Evolutionary conservation across 1,140 invertebrate species (phyloP), one percentile per base, ranked within the genome.

Genomic region (Rhopalosiphum padi): DNA sequence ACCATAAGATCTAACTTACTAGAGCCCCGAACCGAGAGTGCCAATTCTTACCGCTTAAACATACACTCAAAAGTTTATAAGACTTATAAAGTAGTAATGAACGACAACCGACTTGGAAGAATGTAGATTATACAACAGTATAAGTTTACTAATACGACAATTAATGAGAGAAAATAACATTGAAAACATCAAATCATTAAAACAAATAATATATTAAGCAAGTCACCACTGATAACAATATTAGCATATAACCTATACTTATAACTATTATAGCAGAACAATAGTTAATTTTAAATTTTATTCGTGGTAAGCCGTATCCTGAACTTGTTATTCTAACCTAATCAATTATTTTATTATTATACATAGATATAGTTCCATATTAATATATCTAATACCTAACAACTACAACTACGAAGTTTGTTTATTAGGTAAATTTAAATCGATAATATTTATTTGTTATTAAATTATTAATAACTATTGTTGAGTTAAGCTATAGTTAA

Each of bases 1-100:
- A 89, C 87, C 87, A 23, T 89, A 53, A 89, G n/a, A 53, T 89
- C 46, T 51, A 53, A 88, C 46, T 88, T 88, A 88, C 46, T 48
- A 51, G 30, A 51, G 35, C 46, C 46, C 48, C 23, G 87, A 89
- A 37, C 48, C 23, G 48, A 51, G 35, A 23, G 87, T 51, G 87
- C 35, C 87, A 35, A 37, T 89, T 88, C 48, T 89, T 8, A 51
- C n/a, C 87, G 2, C 48, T 23, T 53, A 89, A 35, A 89, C 22
- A 37, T 22, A 25, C 87, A 51, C 21, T 53, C 87, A 30, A 89
- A 89, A 89, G 87, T 53, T 89, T 89, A 22, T 48, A n/a, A 88
- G 5, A n/a, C 46, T 51, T 53, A 88, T 88, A 46, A 51, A 88
- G 46, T 88, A 51, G 46, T 88, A 35, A 88, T 88, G 51, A 88